A percentile compares a stretch with the other conserved stretches of the same genome.
phyloP scores from a whole-genome alignment of 1,140 invertebrate genomes.

The Drosophila parvula region DNA sequence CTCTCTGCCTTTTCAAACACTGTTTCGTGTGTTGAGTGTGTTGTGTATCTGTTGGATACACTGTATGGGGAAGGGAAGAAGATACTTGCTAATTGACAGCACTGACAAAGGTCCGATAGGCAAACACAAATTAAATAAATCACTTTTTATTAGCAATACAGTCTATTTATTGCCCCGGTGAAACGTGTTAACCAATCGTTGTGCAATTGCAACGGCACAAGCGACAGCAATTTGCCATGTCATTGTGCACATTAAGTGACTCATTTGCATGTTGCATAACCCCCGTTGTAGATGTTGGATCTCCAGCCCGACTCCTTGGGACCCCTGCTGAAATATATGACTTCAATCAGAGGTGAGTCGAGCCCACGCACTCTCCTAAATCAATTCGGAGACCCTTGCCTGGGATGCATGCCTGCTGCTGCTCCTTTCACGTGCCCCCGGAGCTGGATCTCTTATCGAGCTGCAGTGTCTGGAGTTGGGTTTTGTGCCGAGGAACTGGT shows the following conservation, averaged over 20 bases:
- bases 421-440: constrained; percentile 32
- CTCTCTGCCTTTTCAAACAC: constrained; percentile 16
- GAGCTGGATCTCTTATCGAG: constrained; percentile 31
- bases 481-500: constrained; percentile 39
- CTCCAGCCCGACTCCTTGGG: constrained; percentile 13
- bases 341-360: constrained; percentile 45
- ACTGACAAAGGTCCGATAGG: constrained; percentile 22
- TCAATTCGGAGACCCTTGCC: constrained; percentile 17
- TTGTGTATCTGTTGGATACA: constrained; percentile 28
- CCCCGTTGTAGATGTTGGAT: constrained; percentile 25
- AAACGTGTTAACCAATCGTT: constrained; percentile 32
- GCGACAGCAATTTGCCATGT: constrained; percentile 36
- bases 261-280: constrained; percentile 56
- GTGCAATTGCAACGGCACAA: constrained; percentile 19
- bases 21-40: constrained; percentile 2
- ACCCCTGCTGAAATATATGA: constrained; percentile 31
- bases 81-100: constrained; percentile 39
- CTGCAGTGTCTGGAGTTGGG: constrained; percentile 21
- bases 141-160: constrained; percentile 40
- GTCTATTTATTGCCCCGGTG: constrained; percentile 10
- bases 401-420: constrained; percentile 4
- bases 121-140: constrained; percentile 46
- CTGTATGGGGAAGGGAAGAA: not conserved
- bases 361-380: constrained; percentile 38
- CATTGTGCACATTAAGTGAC: constrained; percentile 46